Evolutionary conservation across 2,888 invertebrate genomes (phyloP).

Genomic region (Caenorhabditis japonica): DNA sequence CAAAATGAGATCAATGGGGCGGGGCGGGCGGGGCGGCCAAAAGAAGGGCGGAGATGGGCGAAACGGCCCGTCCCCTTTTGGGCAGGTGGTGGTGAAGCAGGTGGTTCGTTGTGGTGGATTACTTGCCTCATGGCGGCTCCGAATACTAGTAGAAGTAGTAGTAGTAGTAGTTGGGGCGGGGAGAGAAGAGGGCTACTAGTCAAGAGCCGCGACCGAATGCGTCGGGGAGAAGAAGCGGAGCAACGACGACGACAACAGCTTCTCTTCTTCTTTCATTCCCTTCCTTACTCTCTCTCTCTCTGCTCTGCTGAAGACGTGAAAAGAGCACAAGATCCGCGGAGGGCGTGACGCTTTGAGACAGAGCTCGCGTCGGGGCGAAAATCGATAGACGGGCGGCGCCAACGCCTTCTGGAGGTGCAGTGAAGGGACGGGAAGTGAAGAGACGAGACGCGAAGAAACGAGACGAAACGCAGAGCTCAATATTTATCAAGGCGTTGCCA

Average conservation of each 20-base stretch:
- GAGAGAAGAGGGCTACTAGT: constrained; percentile 48
- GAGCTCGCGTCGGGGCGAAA: constrained; percentile 22
- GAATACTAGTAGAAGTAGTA: constrained; percentile 36
- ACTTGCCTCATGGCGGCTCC: constrained; percentile 34
- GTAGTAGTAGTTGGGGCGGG: constrained; percentile 12
- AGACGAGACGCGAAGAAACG: neutral
- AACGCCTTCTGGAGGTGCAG: constrained; percentile 27
- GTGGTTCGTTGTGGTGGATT: constrained; percentile 37
- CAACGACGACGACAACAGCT: constrained; percentile 26
- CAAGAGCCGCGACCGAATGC: constrained; percentile 34
- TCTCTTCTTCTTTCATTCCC: no score
- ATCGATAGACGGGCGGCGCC: constrained; percentile 34
- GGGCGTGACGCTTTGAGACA: constrained; percentile 24
- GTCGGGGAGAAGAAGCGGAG: constrained; percentile 10
- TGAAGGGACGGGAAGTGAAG: constrained; percentile 11
- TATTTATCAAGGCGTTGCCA: constrained; percentile 5
- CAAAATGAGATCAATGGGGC: constrained; percentile 20
- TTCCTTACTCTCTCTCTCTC: no score
- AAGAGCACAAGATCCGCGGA: constrained; percentile 18
- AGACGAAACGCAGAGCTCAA: neutral
- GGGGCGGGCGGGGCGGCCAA: no score
- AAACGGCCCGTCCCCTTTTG: constrained; percentile 2
- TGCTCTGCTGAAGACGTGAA: constrained; percentile 31
- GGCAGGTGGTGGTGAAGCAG: constrained; percentile 45
- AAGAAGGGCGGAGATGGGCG: constrained; percentile 9